These are phyloP conservation scores for Pocillopora meandrina DNA, from an alignment of 92 coral and sea anemone species.

Conservation along the genomic window DNA sequence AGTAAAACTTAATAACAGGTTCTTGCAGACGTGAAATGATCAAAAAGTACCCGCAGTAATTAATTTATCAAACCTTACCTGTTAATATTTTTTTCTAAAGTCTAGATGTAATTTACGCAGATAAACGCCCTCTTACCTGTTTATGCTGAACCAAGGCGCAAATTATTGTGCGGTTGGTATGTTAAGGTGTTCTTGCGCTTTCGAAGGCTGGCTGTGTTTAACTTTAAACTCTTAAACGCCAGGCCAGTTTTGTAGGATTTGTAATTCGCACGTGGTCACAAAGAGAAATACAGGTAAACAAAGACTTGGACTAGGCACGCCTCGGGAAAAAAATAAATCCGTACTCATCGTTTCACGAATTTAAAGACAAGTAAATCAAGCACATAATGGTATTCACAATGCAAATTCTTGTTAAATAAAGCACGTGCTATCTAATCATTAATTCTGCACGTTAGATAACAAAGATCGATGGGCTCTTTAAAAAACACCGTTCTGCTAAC, in stretches of 20 bases:
- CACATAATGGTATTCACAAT: conserved; percentile 73
- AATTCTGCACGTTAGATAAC: conserved; percentile 57
- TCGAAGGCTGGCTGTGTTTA: too few species aligned
- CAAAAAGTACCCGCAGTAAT: conserved; percentile 21
- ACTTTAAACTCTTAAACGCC: conserved; percentile 3
- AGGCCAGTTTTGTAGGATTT: conserved; percentile 11
- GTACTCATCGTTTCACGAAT: conserved; percentile 42
- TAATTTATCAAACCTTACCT: conserved; percentile 1
- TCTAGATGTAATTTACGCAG: conserved; percentile 12
- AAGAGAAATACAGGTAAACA: conserved; percentile 39
- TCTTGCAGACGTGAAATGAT: not conserved
- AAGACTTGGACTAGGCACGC: conserved; percentile 37
- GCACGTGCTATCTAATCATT: conserved; percentile 80
- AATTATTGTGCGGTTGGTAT: not conserved
- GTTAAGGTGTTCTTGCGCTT: not conserved
- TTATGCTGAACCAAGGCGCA: not conserved
- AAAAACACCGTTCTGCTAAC: conserved; percentile 38
- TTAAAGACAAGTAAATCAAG: conserved; percentile 52
- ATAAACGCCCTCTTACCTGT: conserved; percentile 40
- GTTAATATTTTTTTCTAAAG: conserved; percentile 4
- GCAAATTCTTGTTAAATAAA: conserved; percentile 66
- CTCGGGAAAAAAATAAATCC: conserved; percentile 32
- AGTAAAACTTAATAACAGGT: not conserved
- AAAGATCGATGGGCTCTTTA: conserved; percentile 57
- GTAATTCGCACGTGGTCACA: conserved; percentile 43